Evolutionary conservation across 2,113 vertebrate species (phyloP), one percentile per base, ranked within the genome.

Genomic region (Menura novaehollandiae): DNA sequence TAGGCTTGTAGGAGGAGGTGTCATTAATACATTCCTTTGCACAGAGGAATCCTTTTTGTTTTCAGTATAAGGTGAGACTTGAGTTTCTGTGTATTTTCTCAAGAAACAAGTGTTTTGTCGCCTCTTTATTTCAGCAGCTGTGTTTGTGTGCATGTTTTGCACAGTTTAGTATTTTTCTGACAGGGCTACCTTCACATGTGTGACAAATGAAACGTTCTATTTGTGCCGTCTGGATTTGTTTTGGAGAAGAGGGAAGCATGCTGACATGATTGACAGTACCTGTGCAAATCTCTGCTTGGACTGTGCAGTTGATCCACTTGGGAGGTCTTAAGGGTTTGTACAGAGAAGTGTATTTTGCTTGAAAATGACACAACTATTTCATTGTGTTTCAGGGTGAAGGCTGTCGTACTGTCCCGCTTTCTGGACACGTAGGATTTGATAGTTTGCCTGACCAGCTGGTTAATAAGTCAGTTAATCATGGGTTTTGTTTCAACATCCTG

Each of bases 401-500:
- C 91, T 99, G 98, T 96, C 99, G 99, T 59, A 98, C 98, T 28
- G 98, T 99, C 53, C 99, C 99, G 4, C 98, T 99, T 86, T 98
- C 99, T 2, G 99, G 99, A 96, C 99, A 99, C 56, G 99, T 99
- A 67, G 99, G 99, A 97, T 99, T 99, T 97, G 99, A 99, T 98
- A 99, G 99, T 98, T 98, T 99, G 99, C 99, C 99, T 58, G 99
- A 99, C 98, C 99, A 99, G 98, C 98, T 99, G 99, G 99, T 99
- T 98, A 99, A 99, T 98, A 99, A 99, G 97, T 99, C 99, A 37
- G 98, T 99, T 95, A 99, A 98, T 98, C 99, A 99, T 75, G 99
- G 99, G 71, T 99, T 99, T 98, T 99, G 99, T 98, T 99, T 99
- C 97, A 99, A 99, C 98, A 99, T 99, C 98, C 98, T 99, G 95